phyloP scores from a whole-genome alignment of 2,113 vertebrate genomes.

The Elachura formosa region DNA sequence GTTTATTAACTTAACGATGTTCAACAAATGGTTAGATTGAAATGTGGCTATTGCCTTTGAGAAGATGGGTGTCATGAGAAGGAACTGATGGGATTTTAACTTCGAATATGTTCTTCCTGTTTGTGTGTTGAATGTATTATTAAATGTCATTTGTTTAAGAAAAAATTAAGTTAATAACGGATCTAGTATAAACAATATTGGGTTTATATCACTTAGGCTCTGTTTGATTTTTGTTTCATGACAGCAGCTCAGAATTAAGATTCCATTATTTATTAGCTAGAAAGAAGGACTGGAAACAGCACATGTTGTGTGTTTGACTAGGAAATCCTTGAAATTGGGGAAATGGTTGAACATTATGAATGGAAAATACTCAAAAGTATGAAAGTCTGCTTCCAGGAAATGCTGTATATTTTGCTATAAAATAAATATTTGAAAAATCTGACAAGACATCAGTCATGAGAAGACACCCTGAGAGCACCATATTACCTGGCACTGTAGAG shows the following conservation, averaged over 20 bases:
- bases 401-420: background rate
- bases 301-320: background rate
- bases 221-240: slow-evolving; percentile 13
- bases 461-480: background rate
- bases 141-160: slow-evolving; percentile 25
- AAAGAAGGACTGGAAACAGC: background rate
- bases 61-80: background rate
- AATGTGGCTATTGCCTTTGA: background rate
- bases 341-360: background rate
- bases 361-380: background rate
- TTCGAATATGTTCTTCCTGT: background rate
- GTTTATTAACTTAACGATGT: background rate
- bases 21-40: background rate
- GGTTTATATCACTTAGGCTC: background rate
- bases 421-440: background rate
- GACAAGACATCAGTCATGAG: background rate
- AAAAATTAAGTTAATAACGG: background rate
- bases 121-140: slow-evolving; percentile 26
- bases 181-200: slow-evolving; percentile 5
- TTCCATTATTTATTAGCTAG: slow-evolving; percentile 9
- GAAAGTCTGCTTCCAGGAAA: background rate
- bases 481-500: accelerated
- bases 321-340: background rate
- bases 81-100: background rate
- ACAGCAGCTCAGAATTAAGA: background rate